phyloP scores from a whole-genome alignment of 1,140 invertebrate species.

The Solenopsis invicta region DNA sequence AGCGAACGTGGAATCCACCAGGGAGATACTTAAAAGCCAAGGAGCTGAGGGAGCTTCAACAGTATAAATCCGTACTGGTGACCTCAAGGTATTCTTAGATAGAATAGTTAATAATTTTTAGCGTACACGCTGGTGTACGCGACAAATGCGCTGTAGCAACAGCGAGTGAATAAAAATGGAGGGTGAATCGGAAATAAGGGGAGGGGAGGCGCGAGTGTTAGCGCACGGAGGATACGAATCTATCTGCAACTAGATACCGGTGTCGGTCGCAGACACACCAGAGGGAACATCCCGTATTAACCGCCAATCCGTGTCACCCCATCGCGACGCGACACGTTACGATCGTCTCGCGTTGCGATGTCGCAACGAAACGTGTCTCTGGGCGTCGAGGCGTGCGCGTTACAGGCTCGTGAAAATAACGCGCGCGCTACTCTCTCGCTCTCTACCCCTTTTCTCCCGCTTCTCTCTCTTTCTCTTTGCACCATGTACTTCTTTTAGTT shows the following conservation, averaged over 20 bases:
- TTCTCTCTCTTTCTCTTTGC: conserved; percentile 24
- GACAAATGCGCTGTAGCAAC: not conserved
- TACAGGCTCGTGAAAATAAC: conserved; percentile 53
- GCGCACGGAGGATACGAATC: conserved; percentile 15
- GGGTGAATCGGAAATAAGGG: conserved; percentile 16
- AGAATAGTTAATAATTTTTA: conserved; percentile 10
- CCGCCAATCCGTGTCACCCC: conserved; percentile 17
- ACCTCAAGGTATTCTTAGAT: not conserved
- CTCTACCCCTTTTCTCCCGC: not conserved
- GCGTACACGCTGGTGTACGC: not conserved
- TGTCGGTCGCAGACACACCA: conserved; percentile 12
- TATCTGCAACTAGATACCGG: conserved; percentile 32
- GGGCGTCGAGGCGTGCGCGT: conserved; percentile 41
- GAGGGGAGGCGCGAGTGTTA: not conserved
- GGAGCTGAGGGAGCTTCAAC: not conserved
- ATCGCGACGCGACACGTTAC: conserved; percentile 30
- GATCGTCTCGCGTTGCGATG: conserved; percentile 40
- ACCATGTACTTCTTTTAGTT: conserved; percentile 67
- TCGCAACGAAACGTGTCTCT: conserved; percentile 44
- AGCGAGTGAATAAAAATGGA: conserved; percentile 1
- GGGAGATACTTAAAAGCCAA: not conserved
- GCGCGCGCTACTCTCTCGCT: conserved; percentile 19
- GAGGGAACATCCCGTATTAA: conserved; percentile 41
- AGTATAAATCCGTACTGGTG: not conserved
- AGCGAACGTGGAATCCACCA: not conserved